phyloP scores from a whole-genome alignment of 1,140 invertebrate species.

The Monochamus saltuarius region DNA sequence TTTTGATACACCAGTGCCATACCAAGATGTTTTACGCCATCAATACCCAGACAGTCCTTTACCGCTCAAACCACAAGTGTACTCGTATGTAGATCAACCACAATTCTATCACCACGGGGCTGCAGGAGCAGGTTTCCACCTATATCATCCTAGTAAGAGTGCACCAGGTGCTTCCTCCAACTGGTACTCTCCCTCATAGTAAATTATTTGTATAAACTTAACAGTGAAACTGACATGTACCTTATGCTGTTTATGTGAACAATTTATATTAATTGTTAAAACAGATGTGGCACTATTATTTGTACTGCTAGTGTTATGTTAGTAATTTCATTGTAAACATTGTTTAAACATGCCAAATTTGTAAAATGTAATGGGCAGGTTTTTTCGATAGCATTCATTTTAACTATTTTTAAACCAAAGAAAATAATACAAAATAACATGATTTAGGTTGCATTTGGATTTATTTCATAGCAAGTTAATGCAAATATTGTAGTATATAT shows the following conservation, averaged over 20 bases:
- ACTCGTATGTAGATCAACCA: slow-evolving; percentile 74
- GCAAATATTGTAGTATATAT: slow-evolving; percentile 30
- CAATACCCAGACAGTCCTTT: slow-evolving; percentile 72
- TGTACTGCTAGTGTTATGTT: slow-evolving; percentile 32
- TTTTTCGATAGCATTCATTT: slow-evolving; percentile 31
- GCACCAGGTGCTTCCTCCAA: slow-evolving; percentile 60
- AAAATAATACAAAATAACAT: slow-evolving; percentile 44
- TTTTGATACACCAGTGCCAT: slow-evolving; percentile 53
- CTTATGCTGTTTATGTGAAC: slow-evolving; percentile 29
- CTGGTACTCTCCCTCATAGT: slow-evolving; percentile 79
- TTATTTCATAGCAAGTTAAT: slow-evolving; percentile 25
- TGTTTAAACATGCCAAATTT: slow-evolving; percentile 33
- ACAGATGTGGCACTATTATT: slow-evolving; percentile 33
- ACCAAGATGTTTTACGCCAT: slow-evolving; percentile 61
- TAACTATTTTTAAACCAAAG: slow-evolving; percentile 49
- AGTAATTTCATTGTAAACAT: slow-evolving; percentile 23
- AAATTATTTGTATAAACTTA: slow-evolving; percentile 23
- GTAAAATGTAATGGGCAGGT: slow-evolving; percentile 33
- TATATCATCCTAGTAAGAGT: slow-evolving; percentile 78
- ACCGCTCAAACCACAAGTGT: slow-evolving; percentile 87
- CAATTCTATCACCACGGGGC: slow-evolving; percentile 79
- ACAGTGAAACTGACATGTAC: slow-evolving; percentile 30
- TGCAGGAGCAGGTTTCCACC: slow-evolving; percentile 77
- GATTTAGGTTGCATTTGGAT: slow-evolving; percentile 26
- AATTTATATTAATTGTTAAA: slow-evolving; percentile 30